Conservation (phyloP, 2,888 invertebrate species). For the Drosophila falleni region DNA sequence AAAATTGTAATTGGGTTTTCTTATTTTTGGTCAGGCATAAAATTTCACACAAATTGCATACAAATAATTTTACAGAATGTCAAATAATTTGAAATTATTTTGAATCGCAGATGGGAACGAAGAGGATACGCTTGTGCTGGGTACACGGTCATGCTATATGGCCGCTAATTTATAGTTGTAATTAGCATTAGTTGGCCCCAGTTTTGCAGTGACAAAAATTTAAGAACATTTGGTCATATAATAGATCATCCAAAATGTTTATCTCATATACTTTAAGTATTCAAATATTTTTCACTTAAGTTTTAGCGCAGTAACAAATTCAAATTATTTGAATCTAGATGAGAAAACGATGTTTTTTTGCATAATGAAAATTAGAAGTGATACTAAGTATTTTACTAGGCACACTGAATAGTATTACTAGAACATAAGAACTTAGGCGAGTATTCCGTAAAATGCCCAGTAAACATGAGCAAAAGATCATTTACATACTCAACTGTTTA, state of each 20-base stretch:
- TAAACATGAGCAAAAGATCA: too few species aligned
- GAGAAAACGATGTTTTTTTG: background rate
- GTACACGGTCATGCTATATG: slow-evolving; percentile 56
- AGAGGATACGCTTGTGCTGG: slow-evolving; percentile 16
- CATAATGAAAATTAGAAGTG: background rate
- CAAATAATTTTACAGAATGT: slow-evolving; percentile 19
- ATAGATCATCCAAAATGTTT: slow-evolving; percentile 59
- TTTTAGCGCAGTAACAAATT: slow-evolving; percentile 33
- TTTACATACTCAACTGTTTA: too few species aligned
- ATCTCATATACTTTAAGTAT: slow-evolving; percentile 11
- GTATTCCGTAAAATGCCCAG: too few species aligned
- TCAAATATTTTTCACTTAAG: slow-evolving; percentile 6
- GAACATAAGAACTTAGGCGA: too few species aligned
- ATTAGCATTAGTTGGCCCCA: slow-evolving; percentile 57
- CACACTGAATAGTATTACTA: too few species aligned
- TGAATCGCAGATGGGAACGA: background rate
- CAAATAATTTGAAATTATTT: slow-evolving; percentile 16
- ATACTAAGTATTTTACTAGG: background rate
- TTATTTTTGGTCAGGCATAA: slow-evolving; percentile 51
- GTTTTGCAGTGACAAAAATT: slow-evolving; percentile 3
- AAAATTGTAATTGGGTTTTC: slow-evolving; percentile 48
- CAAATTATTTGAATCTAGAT: background rate
- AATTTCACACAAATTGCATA: slow-evolving; percentile 43
- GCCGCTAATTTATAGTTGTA: slow-evolving; percentile 76
- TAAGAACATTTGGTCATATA: slow-evolving; percentile 39